Evolutionary conservation across 1,140 invertebrate genomes (phyloP).

Genomic region (Tyrophagus putrescentiae): DNA sequence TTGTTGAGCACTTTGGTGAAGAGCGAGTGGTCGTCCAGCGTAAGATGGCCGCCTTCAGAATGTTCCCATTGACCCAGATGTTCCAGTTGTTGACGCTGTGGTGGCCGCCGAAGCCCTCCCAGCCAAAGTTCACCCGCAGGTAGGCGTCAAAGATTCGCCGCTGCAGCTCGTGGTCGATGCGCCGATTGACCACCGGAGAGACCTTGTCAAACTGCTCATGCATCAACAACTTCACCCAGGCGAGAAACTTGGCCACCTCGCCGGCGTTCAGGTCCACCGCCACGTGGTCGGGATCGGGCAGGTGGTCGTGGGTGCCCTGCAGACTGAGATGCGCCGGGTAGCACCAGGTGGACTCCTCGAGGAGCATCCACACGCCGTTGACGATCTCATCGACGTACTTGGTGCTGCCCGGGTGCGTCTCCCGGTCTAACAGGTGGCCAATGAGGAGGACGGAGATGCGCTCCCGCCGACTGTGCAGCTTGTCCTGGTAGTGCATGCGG

Average conservation of each 20-base stretch:
- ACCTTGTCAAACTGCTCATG: slow-evolving; percentile 6
- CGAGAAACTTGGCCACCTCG: not conserved
- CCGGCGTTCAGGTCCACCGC: slow-evolving; percentile 8
- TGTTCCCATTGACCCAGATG: slow-evolving; percentile 16
- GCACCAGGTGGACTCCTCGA: slow-evolving; percentile 19
- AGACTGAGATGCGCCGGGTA: slow-evolving; percentile 10
- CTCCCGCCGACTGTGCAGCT: not conserved
- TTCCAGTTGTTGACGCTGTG: slow-evolving; percentile 19
- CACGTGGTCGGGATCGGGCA: slow-evolving; percentile 14
- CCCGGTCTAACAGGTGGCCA: not conserved
- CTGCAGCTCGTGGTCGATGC: slow-evolving; percentile 20
- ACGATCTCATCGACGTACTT: slow-evolving; percentile 18
- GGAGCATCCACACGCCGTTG: slow-evolving; percentile 18
- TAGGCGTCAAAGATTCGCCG: slow-evolving; percentile 11
- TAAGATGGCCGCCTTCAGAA: slow-evolving; percentile 16
- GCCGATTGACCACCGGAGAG: slow-evolving; percentile 2
- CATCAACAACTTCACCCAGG: slow-evolving; percentile 9
- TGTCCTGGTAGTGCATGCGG: not conserved
- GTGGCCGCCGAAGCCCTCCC: slow-evolving; percentile 14
- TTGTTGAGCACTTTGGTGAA: slow-evolving; percentile 3
- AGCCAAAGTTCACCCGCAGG: slow-evolving; percentile 1
- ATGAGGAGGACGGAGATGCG: not conserved
- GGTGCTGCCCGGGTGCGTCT: not conserved
- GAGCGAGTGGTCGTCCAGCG: not conserved
- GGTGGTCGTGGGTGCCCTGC: not conserved